phyloP scores from a whole-genome alignment of 2,797 vertebrate genomes.

The Orientallactaga sibirica region DNA sequence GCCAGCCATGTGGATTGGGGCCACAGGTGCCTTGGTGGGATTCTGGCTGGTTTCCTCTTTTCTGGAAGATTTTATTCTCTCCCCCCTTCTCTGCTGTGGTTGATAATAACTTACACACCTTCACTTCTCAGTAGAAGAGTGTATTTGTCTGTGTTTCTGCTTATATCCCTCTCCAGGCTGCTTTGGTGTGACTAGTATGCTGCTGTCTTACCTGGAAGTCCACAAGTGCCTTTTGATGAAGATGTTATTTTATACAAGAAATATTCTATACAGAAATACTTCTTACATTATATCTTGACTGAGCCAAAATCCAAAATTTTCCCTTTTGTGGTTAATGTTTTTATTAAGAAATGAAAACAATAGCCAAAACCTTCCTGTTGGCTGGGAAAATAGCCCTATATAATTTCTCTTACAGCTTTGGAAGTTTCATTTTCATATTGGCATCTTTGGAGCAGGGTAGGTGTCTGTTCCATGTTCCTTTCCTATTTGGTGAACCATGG shows the following conservation, averaged over 20 bases:
- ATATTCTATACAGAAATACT: background rate
- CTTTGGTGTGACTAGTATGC: too few species aligned
- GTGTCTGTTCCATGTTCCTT: background rate
- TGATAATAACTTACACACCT: too few species aligned
- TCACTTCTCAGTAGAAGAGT: too few species aligned
- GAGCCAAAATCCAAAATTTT: background rate
- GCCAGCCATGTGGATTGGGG: too few species aligned
- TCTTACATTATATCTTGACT: background rate
- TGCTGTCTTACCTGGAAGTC: too few species aligned
- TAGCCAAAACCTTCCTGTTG: background rate
- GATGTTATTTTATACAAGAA: background rate
- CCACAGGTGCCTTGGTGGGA: too few species aligned
- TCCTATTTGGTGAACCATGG: background rate
- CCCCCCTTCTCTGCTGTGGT: too few species aligned
- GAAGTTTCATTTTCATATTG: accelerated
- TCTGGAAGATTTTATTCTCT: too few species aligned
- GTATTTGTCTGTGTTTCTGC: too few species aligned
- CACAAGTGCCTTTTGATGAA: background rate
- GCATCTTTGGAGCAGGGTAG: background rate
- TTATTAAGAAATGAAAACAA: background rate
- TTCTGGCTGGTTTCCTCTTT: too few species aligned
- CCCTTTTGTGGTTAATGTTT: background rate
- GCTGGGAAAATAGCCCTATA: accelerated
- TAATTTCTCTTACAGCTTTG: background rate
- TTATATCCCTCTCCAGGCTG: too few species aligned